Evolutionary conservation across 2,888 invertebrate genomes (phyloP).

Genomic region (Lordiphosa fenestrarum): DNA sequence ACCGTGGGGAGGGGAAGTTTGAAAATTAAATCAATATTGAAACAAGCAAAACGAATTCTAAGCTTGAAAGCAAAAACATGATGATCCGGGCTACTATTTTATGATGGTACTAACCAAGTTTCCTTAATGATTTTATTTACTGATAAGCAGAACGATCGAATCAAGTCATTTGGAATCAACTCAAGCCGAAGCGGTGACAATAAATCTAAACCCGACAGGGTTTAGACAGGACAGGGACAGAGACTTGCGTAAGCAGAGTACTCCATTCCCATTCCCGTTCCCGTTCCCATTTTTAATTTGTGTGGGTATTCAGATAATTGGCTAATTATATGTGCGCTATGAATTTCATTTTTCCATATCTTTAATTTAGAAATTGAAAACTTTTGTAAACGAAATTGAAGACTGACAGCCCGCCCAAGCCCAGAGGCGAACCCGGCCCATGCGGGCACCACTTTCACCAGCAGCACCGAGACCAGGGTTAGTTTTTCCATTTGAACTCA

Average conservation of each 20-base stretch:
- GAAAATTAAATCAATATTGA: too few relatives aligned
- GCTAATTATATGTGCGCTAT: constrained; percentile 61
- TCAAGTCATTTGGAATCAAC: too few relatives aligned
- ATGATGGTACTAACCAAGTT: too few relatives aligned
- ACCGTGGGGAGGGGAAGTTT: too few relatives aligned
- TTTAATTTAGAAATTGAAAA: constrained; percentile 72
- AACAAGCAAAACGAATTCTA: too few relatives aligned
- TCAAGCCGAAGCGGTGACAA: too few relatives aligned
- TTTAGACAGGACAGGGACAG: too few relatives aligned
- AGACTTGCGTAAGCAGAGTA: constrained; percentile 33
- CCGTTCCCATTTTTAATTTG: constrained; percentile 12
- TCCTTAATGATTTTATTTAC: too few relatives aligned
- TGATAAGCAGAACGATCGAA: too few relatives aligned
- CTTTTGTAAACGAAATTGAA: constrained; percentile 35
- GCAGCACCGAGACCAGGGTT: constrained; percentile 44
- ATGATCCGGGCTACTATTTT: too few relatives aligned
- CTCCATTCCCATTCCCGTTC: constrained; percentile 8
- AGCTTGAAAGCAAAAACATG: too few relatives aligned
- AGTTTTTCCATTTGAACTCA: constrained; percentile 40
- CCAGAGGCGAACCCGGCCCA: constrained; percentile 19
- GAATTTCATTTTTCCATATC: constrained; percentile 66
- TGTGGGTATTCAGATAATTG: constrained; percentile 53
- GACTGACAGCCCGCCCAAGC: constrained; percentile 33
- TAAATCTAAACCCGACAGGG: too few relatives aligned
- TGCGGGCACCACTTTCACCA: constrained; percentile 25